Base-by-base conservation (phyloP, 2,888 invertebrate genomes). In the Dicyrtoma fusca region DNA sequence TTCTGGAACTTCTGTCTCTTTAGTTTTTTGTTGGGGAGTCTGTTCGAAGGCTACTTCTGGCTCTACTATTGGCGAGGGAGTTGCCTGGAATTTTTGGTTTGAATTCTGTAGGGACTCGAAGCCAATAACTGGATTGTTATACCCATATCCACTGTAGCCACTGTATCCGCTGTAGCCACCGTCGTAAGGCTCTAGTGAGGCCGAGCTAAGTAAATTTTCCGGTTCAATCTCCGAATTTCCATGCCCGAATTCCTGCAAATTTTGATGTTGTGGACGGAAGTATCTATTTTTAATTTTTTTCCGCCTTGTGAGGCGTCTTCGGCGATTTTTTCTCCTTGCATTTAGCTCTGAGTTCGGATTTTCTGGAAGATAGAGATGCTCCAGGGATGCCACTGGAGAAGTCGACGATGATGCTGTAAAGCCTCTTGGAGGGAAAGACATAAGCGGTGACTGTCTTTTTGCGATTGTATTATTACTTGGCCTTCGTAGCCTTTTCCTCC, bases 301-400 rank as follows among this genome's bases (percentile, higher is more conserved):
- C 34, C 68, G 42, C 4, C 45, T 17, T 23, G 45, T 59, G n/a
- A 68, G 45, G 45, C 59, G n/a, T 21, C 68, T 21, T 45, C 68
- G 19, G 6, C 57, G 45, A n/a, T 55, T 25, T 13, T 17, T 57
- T 17, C 59, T 4, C 0, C 44, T 23, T n/a, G n/a, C n/a, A n/a
- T n/a, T n/a, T n/a, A n/a, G n/a, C n/a, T n/a, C n/a, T n/a, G 66
- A 53, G 53, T 34, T 21, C 8, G n/a, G 13, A 19, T 53, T 51
- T 21, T n/a, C 13, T 23, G n/a, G n/a, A n/a, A n/a, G n/a, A n/a
- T n/a, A n/a, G n/a, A n/a, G n/a, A n/a, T n/a, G n/a, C n/a, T n/a
- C n/a, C n/a, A n/a, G n/a, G n/a, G n/a, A n/a, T n/a, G n/a, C n/a
- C n/a, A n/a, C n/a, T n/a, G n/a, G n/a, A n/a, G n/a, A n/a, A n/a